Evolutionary conservation across 1,140 invertebrate genomes (phyloP).

Genomic region (Zaprionus ghesquierei): DNA sequence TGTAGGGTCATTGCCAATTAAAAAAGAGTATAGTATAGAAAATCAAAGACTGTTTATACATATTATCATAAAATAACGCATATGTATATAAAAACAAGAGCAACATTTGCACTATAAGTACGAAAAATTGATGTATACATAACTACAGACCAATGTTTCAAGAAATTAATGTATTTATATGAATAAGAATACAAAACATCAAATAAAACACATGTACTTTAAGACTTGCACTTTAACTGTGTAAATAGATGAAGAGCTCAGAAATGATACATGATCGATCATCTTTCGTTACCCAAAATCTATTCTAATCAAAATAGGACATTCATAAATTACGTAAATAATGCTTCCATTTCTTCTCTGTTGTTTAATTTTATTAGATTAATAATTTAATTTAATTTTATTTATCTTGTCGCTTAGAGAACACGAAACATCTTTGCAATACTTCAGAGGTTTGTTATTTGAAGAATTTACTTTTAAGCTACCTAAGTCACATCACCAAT

Average conservation of each 20-base stretch:
- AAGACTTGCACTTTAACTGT: not conserved
- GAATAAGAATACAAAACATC: not conserved
- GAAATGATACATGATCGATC: too few relatives aligned
- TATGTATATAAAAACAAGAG: not conserved
- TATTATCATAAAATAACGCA: slow-evolving; percentile 31
- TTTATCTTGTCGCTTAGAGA: slow-evolving; percentile 6
- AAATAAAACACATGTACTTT: not conserved
- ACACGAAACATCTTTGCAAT: slow-evolving; percentile 54
- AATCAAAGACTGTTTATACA: slow-evolving; percentile 66
- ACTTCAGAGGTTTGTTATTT: slow-evolving; percentile 48
- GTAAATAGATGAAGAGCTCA: not conserved
- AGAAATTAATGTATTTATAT: not conserved
- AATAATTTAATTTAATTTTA: slow-evolving; percentile 12
- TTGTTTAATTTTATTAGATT: slow-evolving; percentile 35
- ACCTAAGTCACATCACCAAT: not conserved
- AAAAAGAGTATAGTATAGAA: slow-evolving; percentile 5
- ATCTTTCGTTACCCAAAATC: not conserved
- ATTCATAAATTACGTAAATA: slow-evolving; percentile 30
- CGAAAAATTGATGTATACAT: not conserved
- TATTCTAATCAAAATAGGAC: slow-evolving; percentile 40
- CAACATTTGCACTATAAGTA: not conserved
- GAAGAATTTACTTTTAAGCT: not conserved
- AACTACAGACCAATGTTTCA: not conserved
- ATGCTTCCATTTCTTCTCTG: slow-evolving; percentile 64
- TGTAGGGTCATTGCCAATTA: slow-evolving; percentile 63